phyloP scores from a whole-genome alignment of 2,113 vertebrate species.

The Silurus asotus region DNA sequence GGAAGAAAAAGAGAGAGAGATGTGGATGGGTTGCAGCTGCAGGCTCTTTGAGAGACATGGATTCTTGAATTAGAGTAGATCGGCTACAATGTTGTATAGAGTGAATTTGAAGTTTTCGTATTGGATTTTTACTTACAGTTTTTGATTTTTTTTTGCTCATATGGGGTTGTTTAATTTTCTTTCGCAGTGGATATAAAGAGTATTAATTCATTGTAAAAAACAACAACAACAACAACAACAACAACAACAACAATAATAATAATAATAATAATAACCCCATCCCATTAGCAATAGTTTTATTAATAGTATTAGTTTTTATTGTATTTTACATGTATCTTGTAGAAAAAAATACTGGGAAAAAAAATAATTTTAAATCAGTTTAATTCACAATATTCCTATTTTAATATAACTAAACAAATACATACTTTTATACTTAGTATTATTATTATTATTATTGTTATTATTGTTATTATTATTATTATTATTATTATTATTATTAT shows the following conservation, averaged over 20 bases:
- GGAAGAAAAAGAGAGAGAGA: constrained; percentile 8
- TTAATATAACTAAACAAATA: too few species aligned
- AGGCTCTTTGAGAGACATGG: constrained; percentile 20
- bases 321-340: not conserved
- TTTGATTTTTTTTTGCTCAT: not conserved
- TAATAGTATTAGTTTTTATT: not conserved
- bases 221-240: too few species aligned
- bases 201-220: too few species aligned
- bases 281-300: not conserved
- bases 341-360: not conserved
- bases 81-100: constrained; percentile 12
- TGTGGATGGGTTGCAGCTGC: constrained; percentile 36
- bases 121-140: not conserved
- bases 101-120: not conserved
- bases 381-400: not conserved
- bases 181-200: too few species aligned
- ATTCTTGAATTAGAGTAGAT: constrained; percentile 10
- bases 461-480: not conserved
- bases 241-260: not conserved
- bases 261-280: too few species aligned
- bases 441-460: not conserved
- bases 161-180: not conserved
- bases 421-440: not conserved
- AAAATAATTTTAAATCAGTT: not conserved
- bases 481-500: not conserved